Evolutionary conservation across 2,113 vertebrate genomes (phyloP), one percentile per base, ranked within the genome.

Genomic region (Aegotheles bennettii): DNA sequence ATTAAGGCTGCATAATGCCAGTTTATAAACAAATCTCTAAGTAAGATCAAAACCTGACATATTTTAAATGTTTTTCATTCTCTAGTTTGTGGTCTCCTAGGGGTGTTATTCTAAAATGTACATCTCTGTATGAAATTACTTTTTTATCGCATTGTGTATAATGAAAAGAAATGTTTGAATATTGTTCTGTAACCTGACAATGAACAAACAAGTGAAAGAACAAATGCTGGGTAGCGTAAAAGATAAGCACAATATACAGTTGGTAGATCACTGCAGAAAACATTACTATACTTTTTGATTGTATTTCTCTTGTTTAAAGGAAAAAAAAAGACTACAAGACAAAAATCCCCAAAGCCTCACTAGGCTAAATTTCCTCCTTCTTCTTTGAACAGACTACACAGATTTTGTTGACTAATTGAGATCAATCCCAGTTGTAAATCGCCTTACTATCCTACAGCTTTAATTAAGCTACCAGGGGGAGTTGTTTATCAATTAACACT

Each of bases 401-500:
- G 98, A 98, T 98, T 98, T 98, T 98, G 97, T 98, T 98, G 98
- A 98, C 98, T 98, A 98, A 98, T 98, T 98, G 98, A 98, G 98
- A 98, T 98, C 98, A 98, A 98, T 98, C 98, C 98, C 97, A 98
- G 98, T 96, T 97, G 98, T 98, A 98, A 98, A 98, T 98, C 97
- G 96, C 97, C 97, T 93, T 91, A 95, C 97, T 98, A 97, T 98
- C 96, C 95, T 98, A 97, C 97, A 97, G 98, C 98, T 98, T 98
- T 98, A 98, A 98, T 98, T 98, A 98, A 98, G 97, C 97, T 98
- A 98, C 98, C 98, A 95, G 96, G 97, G 98, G 98, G 98, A 98
- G 97, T 93, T 98, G 97, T 98, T 98, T 98, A 98, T 98, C 98
- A 98, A 98, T 98, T 98, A 98, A 98, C 98, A 98, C 98, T 98